phyloP scores from a whole-genome alignment of 2,797 vertebrate species.

The Lagocephalus sceleratus region DNA sequence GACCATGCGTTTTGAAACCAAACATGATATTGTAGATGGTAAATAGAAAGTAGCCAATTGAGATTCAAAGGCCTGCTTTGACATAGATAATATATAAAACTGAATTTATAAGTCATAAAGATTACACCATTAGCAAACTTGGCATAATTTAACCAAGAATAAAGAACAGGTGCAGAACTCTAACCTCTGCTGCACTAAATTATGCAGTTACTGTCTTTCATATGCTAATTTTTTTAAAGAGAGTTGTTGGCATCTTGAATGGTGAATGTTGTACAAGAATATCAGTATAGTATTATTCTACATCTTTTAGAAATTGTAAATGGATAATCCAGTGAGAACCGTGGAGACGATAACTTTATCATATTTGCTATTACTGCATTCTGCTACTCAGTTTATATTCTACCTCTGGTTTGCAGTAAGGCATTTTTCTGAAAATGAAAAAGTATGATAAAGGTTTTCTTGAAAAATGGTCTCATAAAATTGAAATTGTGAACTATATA shows the following conservation, averaged over 20 bases:
- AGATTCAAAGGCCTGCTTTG: too few relatives aligned
- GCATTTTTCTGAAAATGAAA: background rate
- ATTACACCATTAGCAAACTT: too few relatives aligned
- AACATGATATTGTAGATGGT: too few relatives aligned
- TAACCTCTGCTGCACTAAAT: conserved; percentile 4
- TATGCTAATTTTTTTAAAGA: background rate
- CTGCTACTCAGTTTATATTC: background rate
- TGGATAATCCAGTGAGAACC: background rate
- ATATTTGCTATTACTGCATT: background rate
- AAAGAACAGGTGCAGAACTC: background rate
- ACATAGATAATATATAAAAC: too few relatives aligned
- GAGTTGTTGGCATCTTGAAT: background rate
- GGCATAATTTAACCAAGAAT: too few relatives aligned
- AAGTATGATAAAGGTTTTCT: background rate
- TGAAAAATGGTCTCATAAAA: background rate
- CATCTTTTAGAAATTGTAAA: conserved; percentile 3
- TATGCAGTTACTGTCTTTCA: background rate
- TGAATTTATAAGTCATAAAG: too few relatives aligned
- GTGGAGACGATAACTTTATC: background rate
- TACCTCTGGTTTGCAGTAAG: conserved; percentile 9
- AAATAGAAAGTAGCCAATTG: too few relatives aligned
- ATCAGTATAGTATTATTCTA: background rate
- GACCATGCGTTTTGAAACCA: too few relatives aligned
- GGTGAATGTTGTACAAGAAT: background rate
- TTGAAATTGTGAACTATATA: background rate